Conservation (phyloP, 2,113 vertebrate genomes). For the Lathamus discolor region DNA sequence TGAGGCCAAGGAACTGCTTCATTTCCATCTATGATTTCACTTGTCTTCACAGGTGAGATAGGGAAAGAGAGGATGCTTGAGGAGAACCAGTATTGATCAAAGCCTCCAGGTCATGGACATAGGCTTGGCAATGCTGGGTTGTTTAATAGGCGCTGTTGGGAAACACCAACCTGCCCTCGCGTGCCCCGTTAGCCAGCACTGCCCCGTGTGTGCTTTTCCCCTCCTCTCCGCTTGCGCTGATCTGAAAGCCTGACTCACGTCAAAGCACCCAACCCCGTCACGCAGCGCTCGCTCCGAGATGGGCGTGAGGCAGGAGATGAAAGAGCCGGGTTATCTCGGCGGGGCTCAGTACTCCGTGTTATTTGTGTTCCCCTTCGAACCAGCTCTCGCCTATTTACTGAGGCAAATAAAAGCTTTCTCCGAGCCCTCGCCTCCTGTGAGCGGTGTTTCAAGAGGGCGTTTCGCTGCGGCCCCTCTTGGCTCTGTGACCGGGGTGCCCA, state of each 20-base stretch:
- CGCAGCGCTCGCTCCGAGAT: background rate
- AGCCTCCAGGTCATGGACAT: background rate
- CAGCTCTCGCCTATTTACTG: background rate
- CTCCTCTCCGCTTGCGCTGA: background rate
- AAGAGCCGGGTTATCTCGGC: background rate
- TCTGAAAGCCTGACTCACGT: background rate
- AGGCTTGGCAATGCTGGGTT: background rate
- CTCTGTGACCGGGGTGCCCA: background rate
- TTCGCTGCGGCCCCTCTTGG: background rate
- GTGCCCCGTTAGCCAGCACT: background rate
- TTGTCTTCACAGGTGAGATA: background rate
- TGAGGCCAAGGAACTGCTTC: background rate
- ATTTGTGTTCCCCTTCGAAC: background rate
- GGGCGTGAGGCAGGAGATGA: constrained; percentile 8
- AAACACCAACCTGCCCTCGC: rapidly evolving
- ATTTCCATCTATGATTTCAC: background rate
- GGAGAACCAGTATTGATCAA: background rate
- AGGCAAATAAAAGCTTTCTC: background rate
- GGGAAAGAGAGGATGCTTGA: background rate
- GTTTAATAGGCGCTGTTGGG: background rate
- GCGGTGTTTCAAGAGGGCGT: rapidly evolving
- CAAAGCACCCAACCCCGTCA: background rate
- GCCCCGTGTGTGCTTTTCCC: background rate
- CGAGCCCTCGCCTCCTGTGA: rapidly evolving
- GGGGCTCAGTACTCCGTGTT: background rate